Percentiles rank a stretch among this genome's conserved stretches.
Evolutionary conservation across 2,113 vertebrate genomes (phyloP).

Genomic region (Microtus ochrogaster): DNA sequence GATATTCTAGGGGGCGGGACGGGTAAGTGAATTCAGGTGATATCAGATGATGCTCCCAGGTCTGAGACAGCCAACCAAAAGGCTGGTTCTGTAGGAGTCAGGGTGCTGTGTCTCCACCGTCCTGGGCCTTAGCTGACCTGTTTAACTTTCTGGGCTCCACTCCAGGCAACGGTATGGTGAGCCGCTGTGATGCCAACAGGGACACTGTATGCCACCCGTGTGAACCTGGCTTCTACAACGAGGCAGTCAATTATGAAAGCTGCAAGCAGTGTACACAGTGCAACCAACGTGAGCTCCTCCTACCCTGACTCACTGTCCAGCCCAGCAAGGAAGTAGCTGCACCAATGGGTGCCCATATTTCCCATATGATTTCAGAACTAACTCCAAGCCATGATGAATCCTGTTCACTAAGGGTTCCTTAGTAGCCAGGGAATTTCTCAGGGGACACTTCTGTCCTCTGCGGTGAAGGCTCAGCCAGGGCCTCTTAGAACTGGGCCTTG

Average conservation of each 20-base stretch:
- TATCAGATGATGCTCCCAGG: neutral
- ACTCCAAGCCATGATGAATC: neutral
- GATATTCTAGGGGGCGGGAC: neutral
- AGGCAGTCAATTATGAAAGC: neutral
- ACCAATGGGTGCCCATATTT: neutral
- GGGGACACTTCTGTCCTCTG: neutral
- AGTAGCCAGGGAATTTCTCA: fast-evolving
- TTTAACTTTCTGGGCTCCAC: neutral
- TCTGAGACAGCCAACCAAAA: neutral
- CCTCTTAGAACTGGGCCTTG: neutral
- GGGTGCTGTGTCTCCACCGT: neutral
- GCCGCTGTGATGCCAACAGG: neutral
- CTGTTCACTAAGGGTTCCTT: neutral
- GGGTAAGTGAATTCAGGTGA: too few species aligned
- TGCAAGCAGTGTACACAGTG: constrained; percentile 83
- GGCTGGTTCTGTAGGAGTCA: neutral
- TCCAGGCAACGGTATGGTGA: constrained; percentile 80
- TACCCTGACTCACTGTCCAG: fast-evolving
- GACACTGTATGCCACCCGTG: constrained; percentile 77
- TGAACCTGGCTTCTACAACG: constrained; percentile 66
- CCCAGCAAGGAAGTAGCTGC: neutral
- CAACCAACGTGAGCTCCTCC: constrained; percentile 75
- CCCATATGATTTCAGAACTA: neutral
- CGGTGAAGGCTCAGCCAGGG: neutral
- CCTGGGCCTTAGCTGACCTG: neutral